phyloP scores from a whole-genome alignment of 1,140 invertebrate species.

The Heliconius congener region DNA sequence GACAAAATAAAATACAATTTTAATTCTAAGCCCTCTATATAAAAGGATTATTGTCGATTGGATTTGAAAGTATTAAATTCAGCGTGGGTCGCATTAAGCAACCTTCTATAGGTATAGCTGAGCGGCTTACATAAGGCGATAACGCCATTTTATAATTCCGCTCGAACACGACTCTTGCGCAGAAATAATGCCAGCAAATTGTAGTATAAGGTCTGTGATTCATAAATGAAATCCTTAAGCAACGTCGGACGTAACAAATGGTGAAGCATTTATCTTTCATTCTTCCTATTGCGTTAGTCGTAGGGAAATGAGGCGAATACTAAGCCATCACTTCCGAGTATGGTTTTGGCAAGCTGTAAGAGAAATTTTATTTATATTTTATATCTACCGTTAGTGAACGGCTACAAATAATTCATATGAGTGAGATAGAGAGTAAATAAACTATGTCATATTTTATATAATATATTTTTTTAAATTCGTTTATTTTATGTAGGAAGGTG shows the following conservation, averaged over 20 bases:
- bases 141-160: conserved; percentile 41
- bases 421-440: too few relatives aligned
- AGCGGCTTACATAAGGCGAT: conserved; percentile 37
- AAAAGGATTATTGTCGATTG: conserved; percentile 25
- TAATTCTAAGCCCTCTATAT: conserved; percentile 10
- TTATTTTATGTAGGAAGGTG: too few relatives aligned
- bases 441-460: too few relatives aligned
- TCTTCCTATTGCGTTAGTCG: conserved; percentile 28
- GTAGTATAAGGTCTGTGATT: conserved; percentile 41
- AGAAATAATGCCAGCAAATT: conserved; percentile 40
- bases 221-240: conserved; percentile 45
- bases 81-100: conserved; percentile 29
- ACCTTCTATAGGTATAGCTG: conserved; percentile 23
- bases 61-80: conserved; percentile 27
- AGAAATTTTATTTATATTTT: conserved; percentile 2
- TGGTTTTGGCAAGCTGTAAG: conserved; percentile 13
- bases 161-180: conserved; percentile 27
- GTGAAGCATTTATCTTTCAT: conserved; percentile 28
- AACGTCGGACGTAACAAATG: conserved; percentile 30
- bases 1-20: conserved; percentile 5
- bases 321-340: not conserved
- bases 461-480: too few relatives aligned
- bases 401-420: too few relatives aligned
- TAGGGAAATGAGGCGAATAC: conserved; percentile 20
- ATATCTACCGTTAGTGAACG: not conserved